Percentiles rank a stretch among this genome's conserved stretches.
Evolutionary conservation across 2,888 invertebrate species (phyloP).

Genomic region (Schrankia costaestrigalis): DNA sequence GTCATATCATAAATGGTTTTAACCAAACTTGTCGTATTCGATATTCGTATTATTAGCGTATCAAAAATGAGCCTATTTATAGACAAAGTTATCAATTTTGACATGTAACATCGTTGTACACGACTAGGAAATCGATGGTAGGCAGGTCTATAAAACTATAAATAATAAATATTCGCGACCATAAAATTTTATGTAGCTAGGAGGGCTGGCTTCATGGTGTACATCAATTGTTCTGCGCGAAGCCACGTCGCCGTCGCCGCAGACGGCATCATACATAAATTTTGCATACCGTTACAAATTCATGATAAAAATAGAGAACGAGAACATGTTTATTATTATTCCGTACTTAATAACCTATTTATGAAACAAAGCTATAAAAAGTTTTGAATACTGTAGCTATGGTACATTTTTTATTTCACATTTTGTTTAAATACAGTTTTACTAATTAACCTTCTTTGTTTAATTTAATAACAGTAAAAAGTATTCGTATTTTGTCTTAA

Average conservation of each 20-base stretch:
- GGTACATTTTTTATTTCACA: too few relatives aligned
- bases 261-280: constrained; percentile 36
- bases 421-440: too few relatives aligned
- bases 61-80: constrained; percentile 3
- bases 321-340: constrained; percentile 23
- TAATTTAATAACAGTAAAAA: too few relatives aligned
- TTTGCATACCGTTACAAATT: constrained; percentile 26
- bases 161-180: constrained; percentile 71
- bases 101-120: constrained; percentile 34
- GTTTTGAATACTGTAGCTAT: too few relatives aligned
- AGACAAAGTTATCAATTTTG: constrained; percentile 22
- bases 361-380: constrained; percentile 1
- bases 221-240: constrained; percentile 51
- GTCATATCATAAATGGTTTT: too few relatives aligned
- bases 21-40: too few relatives aligned
- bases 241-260: constrained; percentile 39
- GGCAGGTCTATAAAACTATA: constrained; percentile 64
- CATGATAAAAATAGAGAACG: constrained; percentile 17
- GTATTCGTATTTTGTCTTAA: too few relatives aligned
- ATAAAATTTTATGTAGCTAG: constrained; percentile 71
- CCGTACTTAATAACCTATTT: constrained; percentile 19
- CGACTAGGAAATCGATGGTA: constrained; percentile 46
- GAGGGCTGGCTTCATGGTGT: constrained; percentile 51
- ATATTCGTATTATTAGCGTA: too few relatives aligned
- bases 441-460: too few relatives aligned